A percentile compares a stretch with the other conserved stretches of the same genome.
phyloP scores from a whole-genome alignment of 2,888 invertebrate genomes.

The Acleris literana region DNA sequence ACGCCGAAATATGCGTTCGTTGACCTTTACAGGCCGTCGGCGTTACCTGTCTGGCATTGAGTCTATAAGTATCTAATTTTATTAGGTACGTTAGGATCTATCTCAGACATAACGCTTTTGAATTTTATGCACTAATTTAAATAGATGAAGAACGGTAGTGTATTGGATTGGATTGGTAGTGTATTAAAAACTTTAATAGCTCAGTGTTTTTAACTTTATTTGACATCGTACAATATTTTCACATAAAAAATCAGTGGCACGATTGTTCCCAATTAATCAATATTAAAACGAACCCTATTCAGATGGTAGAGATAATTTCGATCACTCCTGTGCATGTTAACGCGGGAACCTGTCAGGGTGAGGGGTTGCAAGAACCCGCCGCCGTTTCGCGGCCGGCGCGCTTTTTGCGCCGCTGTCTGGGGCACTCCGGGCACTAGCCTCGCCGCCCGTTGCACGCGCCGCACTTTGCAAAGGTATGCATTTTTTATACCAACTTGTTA shows the following conservation, averaged over 20 bases:
- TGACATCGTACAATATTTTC: no score
- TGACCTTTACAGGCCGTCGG: constrained; percentile 59
- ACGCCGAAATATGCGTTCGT: constrained; percentile 60
- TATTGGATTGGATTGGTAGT: no score
- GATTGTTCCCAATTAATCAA: no score
- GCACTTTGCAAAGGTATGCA: constrained; percentile 14
- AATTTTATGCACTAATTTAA: background rate
- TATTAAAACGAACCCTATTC: no score
- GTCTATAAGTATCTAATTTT: constrained; percentile 49
- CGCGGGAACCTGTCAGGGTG: background rate
- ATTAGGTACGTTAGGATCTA: constrained; percentile 26
- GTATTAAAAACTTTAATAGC: no score
- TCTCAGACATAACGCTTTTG: constrained; percentile 17
- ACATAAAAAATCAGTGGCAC: no score
- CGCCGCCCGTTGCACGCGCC: constrained; percentile 2
- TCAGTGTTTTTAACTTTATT: no score
- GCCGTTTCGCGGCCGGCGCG: constrained; percentile 5
- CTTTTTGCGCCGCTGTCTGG: constrained; percentile 16
- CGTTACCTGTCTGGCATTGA: constrained; percentile 58
- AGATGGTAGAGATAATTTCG: background rate
- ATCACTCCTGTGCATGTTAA: background rate
- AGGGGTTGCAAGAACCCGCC: background rate
- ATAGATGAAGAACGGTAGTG: no score
- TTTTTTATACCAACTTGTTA: constrained; percentile 28
- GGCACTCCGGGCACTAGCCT: constrained; percentile 22